phyloP scores from a whole-genome alignment of 2,113 vertebrate species.

The Myodes glareolus region DNA sequence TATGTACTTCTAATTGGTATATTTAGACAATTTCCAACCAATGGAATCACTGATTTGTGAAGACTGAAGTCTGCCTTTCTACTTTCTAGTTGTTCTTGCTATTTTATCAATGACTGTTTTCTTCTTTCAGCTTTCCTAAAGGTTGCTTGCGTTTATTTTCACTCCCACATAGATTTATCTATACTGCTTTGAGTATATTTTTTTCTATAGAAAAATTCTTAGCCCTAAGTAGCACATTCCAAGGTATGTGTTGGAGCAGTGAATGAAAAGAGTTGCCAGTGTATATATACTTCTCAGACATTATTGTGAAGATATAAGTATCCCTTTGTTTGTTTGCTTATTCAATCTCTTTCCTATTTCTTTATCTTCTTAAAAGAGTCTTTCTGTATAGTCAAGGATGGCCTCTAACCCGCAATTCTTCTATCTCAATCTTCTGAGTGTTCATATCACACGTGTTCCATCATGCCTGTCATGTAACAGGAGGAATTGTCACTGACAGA shows the following conservation, averaged over 20 bases:
- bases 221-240: neutral
- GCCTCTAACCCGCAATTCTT: neutral
- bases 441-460: too few relatives aligned
- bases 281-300: neutral
- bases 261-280: neutral
- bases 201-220: neutral
- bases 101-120: neutral
- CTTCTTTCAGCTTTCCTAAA: neutral
- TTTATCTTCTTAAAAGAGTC: neutral
- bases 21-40: neutral
- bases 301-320: neutral
- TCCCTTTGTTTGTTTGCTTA: neutral
- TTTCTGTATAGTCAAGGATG: neutral
- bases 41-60: neutral
- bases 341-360: neutral
- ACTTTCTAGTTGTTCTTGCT: neutral
- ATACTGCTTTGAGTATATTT: neutral
- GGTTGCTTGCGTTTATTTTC: neutral
- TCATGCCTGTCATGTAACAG: neutral
- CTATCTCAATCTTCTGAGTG: neutral
- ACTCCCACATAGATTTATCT: neutral
- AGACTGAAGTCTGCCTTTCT: neutral
- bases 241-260: neutral
- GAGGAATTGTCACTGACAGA: neutral
- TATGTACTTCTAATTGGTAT: neutral